Evolutionary conservation across 1,140 invertebrate species (phyloP).

Genomic region (Tribolium madens): DNA sequence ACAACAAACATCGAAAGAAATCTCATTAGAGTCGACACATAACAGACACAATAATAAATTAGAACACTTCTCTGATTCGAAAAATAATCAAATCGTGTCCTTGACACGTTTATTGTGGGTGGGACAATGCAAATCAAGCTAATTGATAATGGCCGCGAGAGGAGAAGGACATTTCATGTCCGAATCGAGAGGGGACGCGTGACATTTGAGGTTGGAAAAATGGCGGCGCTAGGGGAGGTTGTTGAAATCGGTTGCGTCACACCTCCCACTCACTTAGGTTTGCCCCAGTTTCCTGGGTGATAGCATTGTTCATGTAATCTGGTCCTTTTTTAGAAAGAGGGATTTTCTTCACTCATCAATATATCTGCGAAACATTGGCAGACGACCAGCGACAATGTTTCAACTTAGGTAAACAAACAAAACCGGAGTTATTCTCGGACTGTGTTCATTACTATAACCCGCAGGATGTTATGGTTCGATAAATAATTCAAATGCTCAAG

Average conservation of each 20-base stretch:
- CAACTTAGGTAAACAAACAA: slow-evolving; percentile 10
- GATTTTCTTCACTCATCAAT: slow-evolving; percentile 1
- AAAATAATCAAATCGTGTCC: background rate
- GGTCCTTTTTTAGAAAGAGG: slow-evolving; percentile 21
- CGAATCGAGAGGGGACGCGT: background rate
- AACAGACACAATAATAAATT: too few relatives aligned
- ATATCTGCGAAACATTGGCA: background rate
- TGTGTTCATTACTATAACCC: background rate
- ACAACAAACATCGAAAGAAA: slow-evolving; percentile 12
- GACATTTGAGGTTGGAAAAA: background rate
- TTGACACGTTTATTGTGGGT: background rate
- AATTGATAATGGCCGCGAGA: background rate
- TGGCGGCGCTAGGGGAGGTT: slow-evolving; percentile 1
- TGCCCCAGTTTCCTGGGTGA: slow-evolving; percentile 27
- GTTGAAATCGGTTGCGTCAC: background rate
- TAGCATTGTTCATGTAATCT: slow-evolving; percentile 15
- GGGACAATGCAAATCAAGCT: background rate
- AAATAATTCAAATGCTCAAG: background rate
- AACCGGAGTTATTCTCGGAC: slow-evolving; percentile 14
- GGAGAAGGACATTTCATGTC: background rate
- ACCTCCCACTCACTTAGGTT: slow-evolving; percentile 1
- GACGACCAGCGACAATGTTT: slow-evolving; percentile 6
- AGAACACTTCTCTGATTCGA: too few relatives aligned
- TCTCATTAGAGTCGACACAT: slow-evolving; percentile 3
- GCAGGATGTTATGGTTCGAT: slow-evolving; percentile 29